A percentile compares a stretch with the other conserved stretches of the same genome.
These are phyloP conservation scores for Hypotaenidia okinawae DNA, from an alignment of 2,797 vertebrate genomes.

Conservation along the genomic window DNA sequence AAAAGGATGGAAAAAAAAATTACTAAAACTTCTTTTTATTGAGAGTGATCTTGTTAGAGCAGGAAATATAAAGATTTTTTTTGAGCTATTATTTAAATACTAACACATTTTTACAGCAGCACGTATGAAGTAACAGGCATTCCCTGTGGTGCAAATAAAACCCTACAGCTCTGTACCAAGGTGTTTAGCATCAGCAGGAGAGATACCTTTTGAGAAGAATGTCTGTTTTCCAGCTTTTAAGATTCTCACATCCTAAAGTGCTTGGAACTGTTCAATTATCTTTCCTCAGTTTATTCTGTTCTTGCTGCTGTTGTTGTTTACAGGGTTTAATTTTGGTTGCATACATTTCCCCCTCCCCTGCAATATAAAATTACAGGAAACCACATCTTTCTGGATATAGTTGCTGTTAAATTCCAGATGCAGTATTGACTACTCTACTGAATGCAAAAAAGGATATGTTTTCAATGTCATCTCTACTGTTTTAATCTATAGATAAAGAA, in stretches of 20 bases:
- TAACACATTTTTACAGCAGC: background rate
- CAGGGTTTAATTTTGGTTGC: slow-evolving; percentile 24
- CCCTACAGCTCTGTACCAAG: background rate
- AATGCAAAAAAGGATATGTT: background rate
- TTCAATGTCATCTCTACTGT: background rate
- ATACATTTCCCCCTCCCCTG: background rate
- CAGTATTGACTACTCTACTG: background rate
- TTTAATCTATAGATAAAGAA: background rate
- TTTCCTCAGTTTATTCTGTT: slow-evolving; percentile 3
- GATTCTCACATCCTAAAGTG: background rate
- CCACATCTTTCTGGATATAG: slow-evolving; percentile 5
- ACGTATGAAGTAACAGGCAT: background rate
- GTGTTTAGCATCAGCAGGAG: slow-evolving; percentile 7
- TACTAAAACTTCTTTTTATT: background rate
- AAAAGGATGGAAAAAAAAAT: background rate
- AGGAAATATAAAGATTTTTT: background rate
- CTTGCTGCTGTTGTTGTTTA: slow-evolving; percentile 12
- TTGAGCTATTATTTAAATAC: slow-evolving; percentile 5
- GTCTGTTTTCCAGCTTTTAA: background rate
- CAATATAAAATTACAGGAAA: slow-evolving; percentile 18
- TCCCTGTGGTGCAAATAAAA: slow-evolving; percentile 2
- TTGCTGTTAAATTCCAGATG: slow-evolving; percentile 8
- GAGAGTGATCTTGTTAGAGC: background rate
- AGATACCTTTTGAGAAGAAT: background rate
- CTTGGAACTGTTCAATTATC: background rate